Percentiles rank a stretch among this genome's conserved stretches.
These are phyloP conservation scores for Anastatus disparis DNA, from an alignment of 1,140 invertebrate genomes.

Conservation along the genomic window DNA sequence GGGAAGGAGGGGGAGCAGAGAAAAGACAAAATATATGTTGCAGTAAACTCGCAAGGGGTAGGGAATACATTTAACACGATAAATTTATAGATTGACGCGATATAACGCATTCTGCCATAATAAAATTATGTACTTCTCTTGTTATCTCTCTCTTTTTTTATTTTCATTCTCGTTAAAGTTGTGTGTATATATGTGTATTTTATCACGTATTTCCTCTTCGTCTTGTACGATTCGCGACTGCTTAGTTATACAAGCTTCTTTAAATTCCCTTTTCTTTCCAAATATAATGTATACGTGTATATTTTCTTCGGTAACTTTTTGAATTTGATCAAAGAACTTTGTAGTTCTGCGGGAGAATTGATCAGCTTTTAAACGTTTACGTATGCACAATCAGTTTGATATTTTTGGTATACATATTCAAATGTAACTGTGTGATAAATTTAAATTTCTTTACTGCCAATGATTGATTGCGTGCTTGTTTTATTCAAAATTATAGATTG, in stretches of 20 bases:
- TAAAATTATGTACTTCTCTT: constrained; percentile 29
- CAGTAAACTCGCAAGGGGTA: constrained; percentile 9
- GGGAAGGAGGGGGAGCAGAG: neutral
- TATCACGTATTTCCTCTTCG: constrained; percentile 40
- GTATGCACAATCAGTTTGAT: too few species aligned
- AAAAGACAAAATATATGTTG: constrained; percentile 21
- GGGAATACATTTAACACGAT: constrained; percentile 46
- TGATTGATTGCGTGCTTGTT: too few species aligned
- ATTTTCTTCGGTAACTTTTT: too few species aligned
- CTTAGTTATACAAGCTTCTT: constrained; percentile 40
- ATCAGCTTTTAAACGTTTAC: too few species aligned
- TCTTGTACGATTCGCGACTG: constrained; percentile 4
- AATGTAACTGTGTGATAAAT: too few species aligned
- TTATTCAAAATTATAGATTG: too few species aligned
- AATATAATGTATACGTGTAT: too few species aligned
- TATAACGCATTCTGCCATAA: constrained; percentile 42
- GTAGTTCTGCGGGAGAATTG: too few species aligned
- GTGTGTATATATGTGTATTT: constrained; percentile 33
- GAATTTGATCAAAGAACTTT: too few species aligned
- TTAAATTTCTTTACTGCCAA: too few species aligned
- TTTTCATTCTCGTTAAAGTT: too few species aligned
- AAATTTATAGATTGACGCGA: constrained; percentile 53
- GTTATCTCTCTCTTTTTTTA: constrained; percentile 44
- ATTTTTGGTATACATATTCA: too few species aligned
- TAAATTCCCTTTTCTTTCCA: constrained; percentile 44